Evolutionary conservation across 2,113 vertebrate genomes (phyloP).

Genomic region (Spea multiplicata): DNA sequence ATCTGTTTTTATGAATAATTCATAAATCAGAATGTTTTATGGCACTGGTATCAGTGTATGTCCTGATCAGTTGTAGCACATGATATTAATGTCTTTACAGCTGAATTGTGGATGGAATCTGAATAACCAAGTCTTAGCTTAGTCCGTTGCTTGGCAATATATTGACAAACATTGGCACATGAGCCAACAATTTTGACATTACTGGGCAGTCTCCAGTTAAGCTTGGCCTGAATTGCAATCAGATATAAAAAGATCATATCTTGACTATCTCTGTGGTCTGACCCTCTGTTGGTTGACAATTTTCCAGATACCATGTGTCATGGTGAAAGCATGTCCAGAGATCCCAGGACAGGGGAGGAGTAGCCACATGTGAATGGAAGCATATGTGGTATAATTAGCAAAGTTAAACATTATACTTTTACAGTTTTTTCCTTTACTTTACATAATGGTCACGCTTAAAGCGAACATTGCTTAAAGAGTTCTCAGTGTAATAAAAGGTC

Average conservation of each 20-base stretch:
- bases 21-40: background rate
- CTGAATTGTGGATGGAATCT: constrained; percentile 21
- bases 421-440: background rate
- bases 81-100: constrained; percentile 24
- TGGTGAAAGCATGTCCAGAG: constrained; percentile 41
- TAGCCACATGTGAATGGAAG: constrained; percentile 30
- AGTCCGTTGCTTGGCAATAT: constrained; percentile 45
- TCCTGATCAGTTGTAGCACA: constrained; percentile 2
- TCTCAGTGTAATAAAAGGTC: no score
- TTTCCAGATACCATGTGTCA: constrained; percentile 36
- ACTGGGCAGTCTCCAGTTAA: constrained; percentile 36
- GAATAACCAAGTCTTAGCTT: constrained; percentile 36
- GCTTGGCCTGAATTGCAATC: constrained; percentile 39
- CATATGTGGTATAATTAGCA: constrained; percentile 31
- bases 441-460: background rate
- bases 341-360: constrained; percentile 32
- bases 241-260: constrained; percentile 48
- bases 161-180: constrained; percentile 41
- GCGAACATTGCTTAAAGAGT: no score
- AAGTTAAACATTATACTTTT: constrained; percentile 13
- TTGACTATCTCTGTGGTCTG: constrained; percentile 35
- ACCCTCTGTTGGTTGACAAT: constrained; percentile 38
- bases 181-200: constrained; percentile 46
- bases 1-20: constrained; percentile 23
- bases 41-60: background rate